Evolutionary conservation across 1,140 invertebrate species (phyloP), one percentile per base, ranked within the genome.

Genomic region (Pachyrhynchus sulphureomaculatus): DNA sequence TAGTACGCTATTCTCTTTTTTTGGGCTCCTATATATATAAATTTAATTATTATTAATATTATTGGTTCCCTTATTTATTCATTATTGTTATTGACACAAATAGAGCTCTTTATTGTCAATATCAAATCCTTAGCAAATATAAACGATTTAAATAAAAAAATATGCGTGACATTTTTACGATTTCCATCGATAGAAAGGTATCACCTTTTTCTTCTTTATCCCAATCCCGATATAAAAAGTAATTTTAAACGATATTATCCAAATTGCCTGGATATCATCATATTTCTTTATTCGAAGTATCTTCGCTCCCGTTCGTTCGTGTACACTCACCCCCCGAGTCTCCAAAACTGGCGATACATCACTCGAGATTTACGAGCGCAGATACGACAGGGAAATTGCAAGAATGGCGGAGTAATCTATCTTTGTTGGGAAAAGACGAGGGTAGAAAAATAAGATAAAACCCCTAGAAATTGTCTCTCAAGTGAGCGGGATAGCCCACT

Each of bases 381-480:
- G 76, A 78, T 78, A 78, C 77, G 77, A 78, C 77, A 78, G 77
- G 74, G 75, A 78, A 78, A 78, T 78, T 78, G 77, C 77, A 78
- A 78, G 77, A 78, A 78, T 78, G 77, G 77, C 72, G 75, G 72
- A 65, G 74, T 74, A 72, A 76, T 76, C 75, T 75, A 76, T 76
- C 75, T 76, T 75, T 75, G 75, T 76, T 76, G 73, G 71, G 68
- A 60, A 29, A 68, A 72, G 66, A 68, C 66, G 71, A 68, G 71
- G 71, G 68, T 64, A 67, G 70, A 75, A 75, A 75, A 75, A 75
- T 75, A 74, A 75, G 73, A 75, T 75, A 75, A 75, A 75, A 72
- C 72, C 73, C 71, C 65, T 65, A 70, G 72, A 75, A 75, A 74
- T 75, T 74, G 73, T 75, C 72, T 75, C 71, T 69, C 68, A 71